Evolutionary conservation across 2,888 invertebrate genomes (phyloP).

Genomic region (Blastobasis lacticolella): DNA sequence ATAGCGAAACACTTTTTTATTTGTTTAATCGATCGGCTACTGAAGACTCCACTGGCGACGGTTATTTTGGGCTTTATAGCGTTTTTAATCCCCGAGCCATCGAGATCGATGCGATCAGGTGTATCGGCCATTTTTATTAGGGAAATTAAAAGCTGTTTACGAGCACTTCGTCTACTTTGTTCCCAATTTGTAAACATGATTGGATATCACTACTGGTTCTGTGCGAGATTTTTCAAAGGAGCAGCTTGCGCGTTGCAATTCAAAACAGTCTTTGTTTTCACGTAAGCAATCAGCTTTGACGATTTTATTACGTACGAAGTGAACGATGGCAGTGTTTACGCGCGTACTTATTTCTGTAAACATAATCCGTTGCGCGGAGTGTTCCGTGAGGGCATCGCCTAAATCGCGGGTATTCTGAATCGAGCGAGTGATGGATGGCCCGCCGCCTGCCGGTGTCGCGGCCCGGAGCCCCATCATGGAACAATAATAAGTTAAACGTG

Average conservation of each 20-base stretch:
- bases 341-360: slow-evolving; percentile 50
- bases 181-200: slow-evolving; percentile 45
- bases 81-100: slow-evolving; percentile 53
- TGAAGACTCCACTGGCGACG: slow-evolving; percentile 55
- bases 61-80: slow-evolving; percentile 61
- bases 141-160: slow-evolving; percentile 35
- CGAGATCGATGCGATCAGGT: slow-evolving; percentile 61
- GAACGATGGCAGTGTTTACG: slow-evolving; percentile 39
- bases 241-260: slow-evolving; percentile 19
- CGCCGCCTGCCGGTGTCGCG: slow-evolving; percentile 60
- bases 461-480: slow-evolving; percentile 53
- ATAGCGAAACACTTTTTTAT: slow-evolving; percentile 68
- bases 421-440: slow-evolving; percentile 69
- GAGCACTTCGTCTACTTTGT: slow-evolving; percentile 64
- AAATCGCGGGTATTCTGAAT: slow-evolving; percentile 70
- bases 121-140: slow-evolving; percentile 60
- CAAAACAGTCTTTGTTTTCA: slow-evolving; percentile 42
- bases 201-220: slow-evolving; percentile 41
- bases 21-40: slow-evolving; percentile 71
- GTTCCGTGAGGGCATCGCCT: slow-evolving; percentile 46
- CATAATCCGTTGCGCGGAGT: slow-evolving; percentile 47
- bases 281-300: slow-evolving; percentile 27
- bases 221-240: slow-evolving; percentile 38
- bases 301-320: slow-evolving; percentile 35
- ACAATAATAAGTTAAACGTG: slow-evolving; percentile 69